Conservation (phyloP, 1,140 invertebrate species). For the Calosoma granatense region DNA sequence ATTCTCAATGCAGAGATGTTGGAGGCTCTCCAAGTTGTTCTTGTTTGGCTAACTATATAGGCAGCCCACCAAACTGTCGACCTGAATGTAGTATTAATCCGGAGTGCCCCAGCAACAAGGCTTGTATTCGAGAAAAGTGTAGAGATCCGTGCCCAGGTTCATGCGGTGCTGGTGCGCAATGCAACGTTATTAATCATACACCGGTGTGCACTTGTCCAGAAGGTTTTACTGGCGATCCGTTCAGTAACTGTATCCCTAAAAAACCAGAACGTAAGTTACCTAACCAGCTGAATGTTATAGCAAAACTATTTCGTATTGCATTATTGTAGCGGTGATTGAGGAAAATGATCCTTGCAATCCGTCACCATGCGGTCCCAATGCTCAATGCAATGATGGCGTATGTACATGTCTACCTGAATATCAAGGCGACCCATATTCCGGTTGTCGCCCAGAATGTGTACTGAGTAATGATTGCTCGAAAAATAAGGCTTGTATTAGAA, state of each 20-base stretch:
- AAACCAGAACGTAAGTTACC: conserved; percentile 28
- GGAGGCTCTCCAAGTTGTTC: conserved; percentile 51
- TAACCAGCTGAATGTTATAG: no score
- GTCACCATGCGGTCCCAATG: conserved; percentile 58
- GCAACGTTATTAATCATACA: conserved; percentile 48
- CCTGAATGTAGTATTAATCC: conserved; percentile 64
- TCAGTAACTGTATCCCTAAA: conserved; percentile 44
- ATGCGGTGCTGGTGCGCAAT: conserved; percentile 50
- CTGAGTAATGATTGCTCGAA: conserved; percentile 65
- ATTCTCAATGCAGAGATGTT: conserved; percentile 54
- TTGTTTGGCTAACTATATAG: conserved; percentile 42
- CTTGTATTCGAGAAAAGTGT: conserved; percentile 50
- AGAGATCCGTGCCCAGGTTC: conserved; percentile 54
- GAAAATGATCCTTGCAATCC: conserved; percentile 49
- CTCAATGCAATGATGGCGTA: conserved; percentile 45
- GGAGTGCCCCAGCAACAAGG: conserved; percentile 53
- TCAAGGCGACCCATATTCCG: conserved; percentile 49
- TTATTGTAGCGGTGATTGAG: conserved; percentile 17
- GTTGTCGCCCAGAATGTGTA: conserved; percentile 67
- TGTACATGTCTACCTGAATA: conserved; percentile 50
- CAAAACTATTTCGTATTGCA: conserved; percentile 19
- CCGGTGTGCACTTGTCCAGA: conserved; percentile 49
- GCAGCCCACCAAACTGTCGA: conserved; percentile 42
- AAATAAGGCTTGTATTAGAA: conserved; percentile 56
- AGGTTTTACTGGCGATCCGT: conserved; percentile 56